Percentiles rank a stretch among this genome's conserved stretches.
Conservation (phyloP, 2,113 vertebrate genomes). For the Nerophis ophidion region DNA sequence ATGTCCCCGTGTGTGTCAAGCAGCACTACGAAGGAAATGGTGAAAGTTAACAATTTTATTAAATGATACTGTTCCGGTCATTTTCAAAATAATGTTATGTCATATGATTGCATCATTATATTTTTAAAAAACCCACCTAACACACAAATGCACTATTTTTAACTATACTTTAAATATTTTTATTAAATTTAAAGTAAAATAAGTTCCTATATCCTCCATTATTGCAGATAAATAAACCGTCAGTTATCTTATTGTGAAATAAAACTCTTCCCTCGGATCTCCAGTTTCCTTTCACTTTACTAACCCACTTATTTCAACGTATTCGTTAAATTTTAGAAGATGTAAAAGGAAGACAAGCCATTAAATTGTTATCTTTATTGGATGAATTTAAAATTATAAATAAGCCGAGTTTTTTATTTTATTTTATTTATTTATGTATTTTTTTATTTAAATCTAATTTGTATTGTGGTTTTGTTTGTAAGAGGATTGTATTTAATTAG, state of each 20-base stretch:
- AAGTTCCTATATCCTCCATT: neutral
- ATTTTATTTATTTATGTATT: no score
- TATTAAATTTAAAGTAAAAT: no score
- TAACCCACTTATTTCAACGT: no score
- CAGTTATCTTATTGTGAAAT: neutral
- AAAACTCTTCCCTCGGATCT: neutral
- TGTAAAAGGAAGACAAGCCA: no score
- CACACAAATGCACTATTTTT: neutral
- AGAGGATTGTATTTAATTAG: no score
- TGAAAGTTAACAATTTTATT: neutral
- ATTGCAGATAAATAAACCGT: neutral
- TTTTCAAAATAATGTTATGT: conserved; percentile 34
- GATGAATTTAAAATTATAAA: no score
- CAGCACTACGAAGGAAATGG: conserved; percentile 3
- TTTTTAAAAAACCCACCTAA: neutral
- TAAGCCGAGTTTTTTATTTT: no score
- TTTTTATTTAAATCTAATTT: no score
- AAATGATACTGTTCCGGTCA: neutral
- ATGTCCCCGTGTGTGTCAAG: conserved; percentile 19
- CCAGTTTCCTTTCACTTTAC: neutral
- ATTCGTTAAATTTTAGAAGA: no score
- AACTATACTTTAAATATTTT: neutral
- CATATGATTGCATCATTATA: rapidly evolving
- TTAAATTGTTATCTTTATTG: no score
- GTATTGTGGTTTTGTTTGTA: no score